phyloP scores from a whole-genome alignment of 2,113 vertebrate species.

The Corythoichthys haematopterus region DNA sequence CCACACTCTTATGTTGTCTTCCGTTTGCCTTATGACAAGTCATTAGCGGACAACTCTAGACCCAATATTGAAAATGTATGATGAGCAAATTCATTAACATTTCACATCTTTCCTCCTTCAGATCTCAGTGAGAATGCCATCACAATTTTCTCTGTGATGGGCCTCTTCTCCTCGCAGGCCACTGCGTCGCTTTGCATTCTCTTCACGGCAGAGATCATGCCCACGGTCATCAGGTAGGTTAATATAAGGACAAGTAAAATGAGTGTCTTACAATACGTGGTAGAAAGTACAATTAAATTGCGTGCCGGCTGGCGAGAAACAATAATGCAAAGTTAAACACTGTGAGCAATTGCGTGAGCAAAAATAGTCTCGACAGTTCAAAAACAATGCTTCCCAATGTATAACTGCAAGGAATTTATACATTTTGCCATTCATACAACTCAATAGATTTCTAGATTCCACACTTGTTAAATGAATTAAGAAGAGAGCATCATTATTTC shows the following conservation, averaged over 20 bases:
- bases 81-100: not conserved
- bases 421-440: not conserved
- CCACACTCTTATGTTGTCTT: too few relatives aligned
- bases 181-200: slow-evolving; percentile 80
- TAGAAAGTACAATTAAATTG: too few relatives aligned
- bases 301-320: too few relatives aligned
- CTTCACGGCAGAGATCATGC: slow-evolving; percentile 84
- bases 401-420: too few relatives aligned
- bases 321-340: too few relatives aligned
- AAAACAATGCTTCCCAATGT: too few relatives aligned
- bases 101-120: slow-evolving; percentile 33
- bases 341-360: too few relatives aligned
- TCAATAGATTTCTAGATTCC: not conserved
- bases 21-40: too few relatives aligned
- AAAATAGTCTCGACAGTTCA: too few relatives aligned
- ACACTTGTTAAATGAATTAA: not conserved
- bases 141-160: slow-evolving; percentile 82
- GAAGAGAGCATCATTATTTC: not conserved
- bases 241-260: too few relatives aligned
- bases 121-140: slow-evolving; percentile 81
- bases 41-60: not conserved
- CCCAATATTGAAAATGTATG: not conserved
- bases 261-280: too few relatives aligned
- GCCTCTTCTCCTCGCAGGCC: slow-evolving; percentile 83
- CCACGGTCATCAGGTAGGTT: slow-evolving; percentile 81